phyloP scores from a whole-genome alignment of 2,888 invertebrate species.

The Bhutanitis thaidina region DNA sequence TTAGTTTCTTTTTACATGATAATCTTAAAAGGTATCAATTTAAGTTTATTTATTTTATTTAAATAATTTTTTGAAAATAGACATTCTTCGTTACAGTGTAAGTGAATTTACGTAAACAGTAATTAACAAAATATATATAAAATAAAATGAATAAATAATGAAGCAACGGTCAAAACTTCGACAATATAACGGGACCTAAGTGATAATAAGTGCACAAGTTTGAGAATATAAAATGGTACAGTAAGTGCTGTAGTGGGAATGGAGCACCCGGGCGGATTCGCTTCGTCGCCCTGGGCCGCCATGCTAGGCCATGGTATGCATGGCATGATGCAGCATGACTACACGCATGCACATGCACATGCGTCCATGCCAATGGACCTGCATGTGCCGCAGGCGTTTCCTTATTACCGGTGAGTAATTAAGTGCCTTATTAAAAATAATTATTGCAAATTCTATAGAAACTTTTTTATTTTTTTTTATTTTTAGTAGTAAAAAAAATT shows the following conservation, averaged over 20 bases:
- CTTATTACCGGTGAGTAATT: conserved; percentile 90
- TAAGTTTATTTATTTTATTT: too few relatives aligned
- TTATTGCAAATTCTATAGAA: background rate
- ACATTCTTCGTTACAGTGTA: too few relatives aligned
- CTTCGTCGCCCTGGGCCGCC: conserved; percentile 89
- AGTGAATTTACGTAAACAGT: background rate
- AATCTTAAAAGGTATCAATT: too few relatives aligned
- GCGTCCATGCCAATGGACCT: conserved; percentile 92
- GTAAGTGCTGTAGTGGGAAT: conserved; percentile 48
- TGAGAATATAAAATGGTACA: conserved; percentile 23
- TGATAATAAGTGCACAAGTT: conserved; percentile 16
- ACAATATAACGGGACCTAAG: conserved; percentile 12
- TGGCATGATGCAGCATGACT: conserved; percentile 83
- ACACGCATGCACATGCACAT: conserved; percentile 81
- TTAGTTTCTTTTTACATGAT: too few relatives aligned
- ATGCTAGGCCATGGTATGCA: conserved; percentile 84
- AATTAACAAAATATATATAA: background rate
- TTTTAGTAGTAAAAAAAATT: too few relatives aligned
- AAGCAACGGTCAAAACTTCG: conserved; percentile 29
- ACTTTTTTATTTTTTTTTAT: too few relatives aligned
- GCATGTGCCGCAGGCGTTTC: conserved; percentile 94
- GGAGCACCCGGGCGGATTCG: conserved; percentile 90
- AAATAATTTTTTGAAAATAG: too few relatives aligned
- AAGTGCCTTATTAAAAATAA: background rate
- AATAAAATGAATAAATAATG: conserved; percentile 33